These are phyloP conservation scores for Xylota sylvarum DNA, from an alignment of 2,888 invertebrate genomes.

Conservation along the genomic window DNA sequence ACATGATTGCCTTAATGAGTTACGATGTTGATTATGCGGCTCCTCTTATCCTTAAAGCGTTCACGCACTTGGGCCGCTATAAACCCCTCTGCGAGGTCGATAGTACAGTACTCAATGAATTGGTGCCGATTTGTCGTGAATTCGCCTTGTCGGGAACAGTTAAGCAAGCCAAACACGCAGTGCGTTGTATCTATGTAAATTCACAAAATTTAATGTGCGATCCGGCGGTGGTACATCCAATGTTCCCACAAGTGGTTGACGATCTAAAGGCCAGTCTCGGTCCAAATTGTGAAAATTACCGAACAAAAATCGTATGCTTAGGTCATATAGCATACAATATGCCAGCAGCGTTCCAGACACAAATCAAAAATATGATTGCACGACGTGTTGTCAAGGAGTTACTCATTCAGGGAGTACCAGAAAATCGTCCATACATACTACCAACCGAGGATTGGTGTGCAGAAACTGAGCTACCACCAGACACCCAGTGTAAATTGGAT, in stretches of 20 bases:
- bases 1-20: constrained; percentile 89
- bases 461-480: constrained; percentile 94
- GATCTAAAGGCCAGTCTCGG: constrained; percentile 90
- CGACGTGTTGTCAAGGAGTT: constrained; percentile 98
- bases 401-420: constrained; percentile 91
- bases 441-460: constrained; percentile 89
- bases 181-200: constrained; percentile 95
- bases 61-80: constrained; percentile 95
- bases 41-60: constrained; percentile 92
- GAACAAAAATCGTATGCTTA: constrained; percentile 96
- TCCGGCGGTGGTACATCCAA: constrained; percentile 86
- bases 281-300: constrained; percentile 92
- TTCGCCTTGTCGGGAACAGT: constrained; percentile 95
- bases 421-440: constrained; percentile 85
- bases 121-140: constrained; percentile 94
- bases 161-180: constrained; percentile 98
- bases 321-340: constrained; percentile 97
- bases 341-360: constrained; percentile 94
- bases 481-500: constrained; percentile 96
- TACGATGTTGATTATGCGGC: constrained; percentile 92
- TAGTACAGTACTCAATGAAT: constrained; percentile 90
- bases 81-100: constrained; percentile 92
- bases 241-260: constrained; percentile 94
- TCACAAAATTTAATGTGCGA: constrained; percentile 85
- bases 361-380: constrained; percentile 97